phyloP scores from a whole-genome alignment of 2,113 vertebrate genomes.

The Oxyruncus cristatus region DNA sequence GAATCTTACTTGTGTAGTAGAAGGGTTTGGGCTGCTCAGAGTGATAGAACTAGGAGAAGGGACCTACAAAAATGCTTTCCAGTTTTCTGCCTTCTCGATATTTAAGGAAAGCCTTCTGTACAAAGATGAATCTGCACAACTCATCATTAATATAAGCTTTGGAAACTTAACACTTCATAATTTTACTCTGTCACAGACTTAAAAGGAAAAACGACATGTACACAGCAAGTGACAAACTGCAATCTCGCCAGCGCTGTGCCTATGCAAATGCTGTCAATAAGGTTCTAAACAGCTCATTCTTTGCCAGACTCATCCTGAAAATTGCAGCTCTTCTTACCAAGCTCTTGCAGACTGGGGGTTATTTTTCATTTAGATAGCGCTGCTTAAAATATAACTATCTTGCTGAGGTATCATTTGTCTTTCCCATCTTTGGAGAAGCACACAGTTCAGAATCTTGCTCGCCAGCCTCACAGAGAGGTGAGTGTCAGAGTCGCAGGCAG shows the following conservation, averaged over 20 bases:
- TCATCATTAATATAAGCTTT: slow-evolving; percentile 34
- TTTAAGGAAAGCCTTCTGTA: not conserved
- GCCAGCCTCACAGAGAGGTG: not conserved
- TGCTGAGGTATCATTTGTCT: slow-evolving; percentile 67
- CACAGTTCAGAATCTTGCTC: not conserved
- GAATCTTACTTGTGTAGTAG: not conserved
- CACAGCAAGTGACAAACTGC: slow-evolving; percentile 71
- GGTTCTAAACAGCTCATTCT: slow-evolving; percentile 65
- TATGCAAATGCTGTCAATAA: slow-evolving; percentile 72
- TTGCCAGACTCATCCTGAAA: slow-evolving; percentile 58
- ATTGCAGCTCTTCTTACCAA: slow-evolving; percentile 61
- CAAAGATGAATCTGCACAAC: not conserved
- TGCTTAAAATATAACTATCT: slow-evolving; percentile 70
- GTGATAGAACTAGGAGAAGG: not conserved
- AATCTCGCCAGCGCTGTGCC: slow-evolving; percentile 61
- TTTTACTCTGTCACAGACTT: not conserved
- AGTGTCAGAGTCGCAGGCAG: not conserved
- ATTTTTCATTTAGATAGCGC: slow-evolving; percentile 73
- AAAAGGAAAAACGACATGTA: slow-evolving; percentile 26
- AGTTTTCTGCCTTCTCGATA: not conserved
- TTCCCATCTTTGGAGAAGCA: not conserved
- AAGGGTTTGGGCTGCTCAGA: not conserved
- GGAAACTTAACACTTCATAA: not conserved
- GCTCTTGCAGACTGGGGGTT: slow-evolving; percentile 39
- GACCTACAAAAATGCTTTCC: not conserved